Percentiles rank a stretch among this genome's conserved stretches.
phyloP scores from a whole-genome alignment of 2,113 vertebrate species.

The Uropsilus gracilis region DNA sequence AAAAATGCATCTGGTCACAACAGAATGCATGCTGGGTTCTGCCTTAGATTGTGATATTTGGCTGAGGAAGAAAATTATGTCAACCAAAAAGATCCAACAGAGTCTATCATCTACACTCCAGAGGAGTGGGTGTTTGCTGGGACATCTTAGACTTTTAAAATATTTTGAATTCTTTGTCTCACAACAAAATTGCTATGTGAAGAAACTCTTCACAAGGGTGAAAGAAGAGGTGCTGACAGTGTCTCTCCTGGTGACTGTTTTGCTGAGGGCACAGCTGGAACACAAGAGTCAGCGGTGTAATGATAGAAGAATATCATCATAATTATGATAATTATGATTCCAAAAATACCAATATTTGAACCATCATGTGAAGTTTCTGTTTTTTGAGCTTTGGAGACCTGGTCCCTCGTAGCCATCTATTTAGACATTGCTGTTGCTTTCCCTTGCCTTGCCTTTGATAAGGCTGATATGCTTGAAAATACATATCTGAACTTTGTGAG shows the following conservation, averaged over 20 bases:
- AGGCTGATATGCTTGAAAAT: not conserved
- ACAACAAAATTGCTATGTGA: not conserved
- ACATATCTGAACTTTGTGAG: not conserved
- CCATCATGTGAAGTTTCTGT: not conserved
- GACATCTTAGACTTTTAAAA: not conserved
- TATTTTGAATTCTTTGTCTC: not conserved
- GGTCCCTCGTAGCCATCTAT: not conserved
- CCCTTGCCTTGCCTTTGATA: not conserved
- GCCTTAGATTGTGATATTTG: not conserved
- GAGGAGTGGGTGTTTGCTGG: not conserved
- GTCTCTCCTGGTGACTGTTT: not conserved
- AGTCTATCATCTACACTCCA: not conserved
- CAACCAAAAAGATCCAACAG: not conserved
- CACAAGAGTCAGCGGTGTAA: not conserved
- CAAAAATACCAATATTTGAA: not conserved
- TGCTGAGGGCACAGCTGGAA: not conserved
- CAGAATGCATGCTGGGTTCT: not conserved
- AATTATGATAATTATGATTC: not conserved
- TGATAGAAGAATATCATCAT: not conserved
- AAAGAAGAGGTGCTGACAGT: not conserved
- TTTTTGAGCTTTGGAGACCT: not conserved
- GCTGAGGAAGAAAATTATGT: not conserved
- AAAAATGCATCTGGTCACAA: not conserved
- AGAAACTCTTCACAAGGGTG: not conserved
- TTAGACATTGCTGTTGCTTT: not conserved